Evolutionary conservation across 2,113 vertebrate species (phyloP).

Genomic region (Hippocampus comes): DNA sequence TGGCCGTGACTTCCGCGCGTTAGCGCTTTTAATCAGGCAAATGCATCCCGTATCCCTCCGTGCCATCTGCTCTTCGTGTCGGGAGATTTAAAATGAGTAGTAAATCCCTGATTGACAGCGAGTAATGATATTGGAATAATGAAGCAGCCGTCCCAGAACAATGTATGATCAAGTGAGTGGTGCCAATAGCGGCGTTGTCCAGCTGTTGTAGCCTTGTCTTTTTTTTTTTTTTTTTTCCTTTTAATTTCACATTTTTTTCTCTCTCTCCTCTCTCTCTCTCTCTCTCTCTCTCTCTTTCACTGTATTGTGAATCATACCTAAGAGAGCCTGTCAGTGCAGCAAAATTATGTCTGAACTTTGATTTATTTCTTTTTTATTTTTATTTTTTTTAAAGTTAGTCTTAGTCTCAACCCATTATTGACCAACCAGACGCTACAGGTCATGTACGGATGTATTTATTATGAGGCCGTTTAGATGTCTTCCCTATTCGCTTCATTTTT

Average conservation of each 20-base stretch:
- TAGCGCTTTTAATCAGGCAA: conserved; percentile 41
- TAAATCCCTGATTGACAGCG: conserved; percentile 49
- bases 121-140: conserved; percentile 49
- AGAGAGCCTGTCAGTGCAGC: conserved; percentile 17
- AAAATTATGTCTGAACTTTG: conserved; percentile 25
- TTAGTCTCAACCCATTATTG: too few species aligned
- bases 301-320: conserved; percentile 25
- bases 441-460: too few species aligned
- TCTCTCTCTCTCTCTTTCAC: not conserved
- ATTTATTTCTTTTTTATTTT: not conserved
- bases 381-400: not conserved
- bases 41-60: conserved; percentile 26
- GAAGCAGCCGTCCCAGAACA: conserved; percentile 50
- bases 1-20: conserved; percentile 28
- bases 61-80: conserved; percentile 42
- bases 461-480: too few species aligned
- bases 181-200: conserved; percentile 18
- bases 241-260: conserved; percentile 14
- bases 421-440: too few species aligned
- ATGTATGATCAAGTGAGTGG: conserved; percentile 36
- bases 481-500: too few species aligned
- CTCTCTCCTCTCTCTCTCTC: not conserved
- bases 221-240: conserved; percentile 13
- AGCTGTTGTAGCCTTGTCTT: conserved; percentile 14
- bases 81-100: conserved; percentile 30